Evolutionary conservation across 2,113 vertebrate genomes (phyloP).

Genomic region (Pipa parva): DNA sequence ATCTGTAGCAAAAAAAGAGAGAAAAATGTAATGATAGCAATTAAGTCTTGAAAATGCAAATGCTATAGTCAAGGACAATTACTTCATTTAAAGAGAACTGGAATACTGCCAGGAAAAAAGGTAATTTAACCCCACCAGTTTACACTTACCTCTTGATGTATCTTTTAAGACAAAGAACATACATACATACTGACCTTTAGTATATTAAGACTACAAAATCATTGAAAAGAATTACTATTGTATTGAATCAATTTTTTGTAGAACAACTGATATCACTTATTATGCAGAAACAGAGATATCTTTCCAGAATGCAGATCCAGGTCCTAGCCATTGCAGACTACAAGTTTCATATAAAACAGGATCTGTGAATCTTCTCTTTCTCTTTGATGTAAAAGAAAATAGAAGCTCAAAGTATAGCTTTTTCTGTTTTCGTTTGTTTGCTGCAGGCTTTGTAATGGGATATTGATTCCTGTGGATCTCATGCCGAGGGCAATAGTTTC

Average conservation of each 20-base stretch:
- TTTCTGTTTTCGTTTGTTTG: slow-evolving; percentile 44
- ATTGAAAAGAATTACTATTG: slow-evolving; percentile 59
- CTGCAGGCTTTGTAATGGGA: slow-evolving; percentile 72
- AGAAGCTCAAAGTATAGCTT: slow-evolving; percentile 24
- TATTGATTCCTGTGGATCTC: slow-evolving; percentile 91
- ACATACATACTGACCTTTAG: slow-evolving; percentile 66
- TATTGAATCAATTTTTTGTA: slow-evolving; percentile 44
- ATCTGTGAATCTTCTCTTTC: slow-evolving; percentile 43
- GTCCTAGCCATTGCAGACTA: too few species aligned
- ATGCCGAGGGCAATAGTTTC: slow-evolving; percentile 72
- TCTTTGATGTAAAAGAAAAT: slow-evolving; percentile 37
- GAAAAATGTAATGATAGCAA: slow-evolving; percentile 99
- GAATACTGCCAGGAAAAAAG: slow-evolving; percentile 97
- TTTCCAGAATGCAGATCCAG: neutral
- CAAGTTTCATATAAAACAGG: slow-evolving; percentile 7
- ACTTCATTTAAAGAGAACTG: slow-evolving; percentile 99
- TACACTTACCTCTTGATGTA: slow-evolving; percentile 98
- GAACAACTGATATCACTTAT: slow-evolving; percentile 28
- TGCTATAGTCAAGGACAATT: slow-evolving; percentile 99
- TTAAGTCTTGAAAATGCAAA: slow-evolving; percentile 99
- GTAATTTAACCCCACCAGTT: slow-evolving; percentile 96
- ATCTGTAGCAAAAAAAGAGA: slow-evolving; percentile 58
- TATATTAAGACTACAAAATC: slow-evolving; percentile 55
- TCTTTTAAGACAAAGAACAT: slow-evolving; percentile 67
- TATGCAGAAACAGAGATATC: slow-evolving; percentile 26